Base-by-base conservation (phyloP, 2,113 vertebrate genomes). In the Chloebia gouldiae region DNA sequence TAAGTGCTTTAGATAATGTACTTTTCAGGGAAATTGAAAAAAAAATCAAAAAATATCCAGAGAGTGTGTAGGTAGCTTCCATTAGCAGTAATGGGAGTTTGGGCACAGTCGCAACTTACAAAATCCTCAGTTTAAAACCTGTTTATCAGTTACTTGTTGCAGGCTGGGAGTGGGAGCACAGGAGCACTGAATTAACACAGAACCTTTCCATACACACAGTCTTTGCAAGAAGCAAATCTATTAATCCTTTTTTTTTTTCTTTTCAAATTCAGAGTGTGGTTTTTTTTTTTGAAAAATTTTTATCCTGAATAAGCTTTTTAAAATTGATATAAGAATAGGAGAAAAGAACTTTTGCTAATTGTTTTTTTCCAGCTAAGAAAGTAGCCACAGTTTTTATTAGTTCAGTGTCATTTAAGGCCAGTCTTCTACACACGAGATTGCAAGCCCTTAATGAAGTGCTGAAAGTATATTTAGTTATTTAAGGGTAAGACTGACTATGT, bases 41-140 rank as follows among this genome's bases (percentile, higher is more conserved):
- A 81, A 24, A 2, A 3, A 33, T 17, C 9, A 44, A 51, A 72
- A 75, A 72, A 28, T 42, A 56, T 16, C 28, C 61, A 45, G 51
- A 28, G 56, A 88, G 70, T 45, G 37, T 77, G 81, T 89, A 80
- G 87, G 86, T 85, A 96, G 80, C 69, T 96, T 95, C 79, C 94
- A 94, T 95, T 93, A 96, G 40, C 94, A 96, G 83, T 97, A 95
- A 96, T 96, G 84, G 89, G 66, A 94, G 40, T 95, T 96, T 86
- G 86, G 72, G 54, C 71, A 70, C 60, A 91, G 86, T 93, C 4
- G 1, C 75, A 92, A 64, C 54, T 93, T 90, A 95, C 44, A 96
- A 94, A 97, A 94, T 86, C 57, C 64, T 88, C 92, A 70, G 70
- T 88, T 81, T 86, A 54, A 94, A 92, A 51, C 40, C 50, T 94